Base-by-base conservation (phyloP, 2,888 invertebrate species). In the Heliconius aoede region DNA sequence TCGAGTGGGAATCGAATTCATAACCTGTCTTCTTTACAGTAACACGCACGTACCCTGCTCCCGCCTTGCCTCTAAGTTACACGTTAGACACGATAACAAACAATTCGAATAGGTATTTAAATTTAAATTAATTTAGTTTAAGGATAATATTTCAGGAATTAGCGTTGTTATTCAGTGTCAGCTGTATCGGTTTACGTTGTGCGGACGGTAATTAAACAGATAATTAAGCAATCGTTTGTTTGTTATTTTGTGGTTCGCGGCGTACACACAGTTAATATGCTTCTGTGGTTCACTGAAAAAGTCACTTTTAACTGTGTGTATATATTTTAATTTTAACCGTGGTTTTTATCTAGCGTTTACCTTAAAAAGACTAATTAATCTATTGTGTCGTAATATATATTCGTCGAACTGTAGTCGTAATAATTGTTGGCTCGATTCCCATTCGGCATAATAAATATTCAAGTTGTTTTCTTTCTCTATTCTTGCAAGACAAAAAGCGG, bases 181-280 rank as follows among this genome's bases (percentile, higher is more conserved):
- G 79, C 79, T 80, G 78, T 82, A 83, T 84, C 80, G 84, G 83
- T 83, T 86, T 84, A 85, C 84, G 85, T 85, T 58, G 24, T 72
- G 72, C 79, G 86, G 85, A 78, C 82, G 81, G 83, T 85, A 87
- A 89, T 89, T 89, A 86, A 85, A 84, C 86, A 86, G 85, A 86
- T 87, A 88, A 90, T 90, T 87, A 86, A 85, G 83, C 82, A 81
- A 80, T 81, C 82, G 81, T 83, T 85, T 83, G 82, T 77, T 60
- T 60, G 72, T 77, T 76, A 77, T 82, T 81, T 80, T 73, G 81
- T 62, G 79, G 75, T 78, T 65, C 74, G 73, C 78, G 72, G 78
- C 79, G n/a, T n/a, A 78, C 77, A 76, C 77, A 76, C 73, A 69
- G 76, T 72, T 80, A 78, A 79, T 78, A 78, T 60, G 78, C 36